phyloP scores from a whole-genome alignment of 2,113 vertebrate species.

The Talpa occidentalis region DNA sequence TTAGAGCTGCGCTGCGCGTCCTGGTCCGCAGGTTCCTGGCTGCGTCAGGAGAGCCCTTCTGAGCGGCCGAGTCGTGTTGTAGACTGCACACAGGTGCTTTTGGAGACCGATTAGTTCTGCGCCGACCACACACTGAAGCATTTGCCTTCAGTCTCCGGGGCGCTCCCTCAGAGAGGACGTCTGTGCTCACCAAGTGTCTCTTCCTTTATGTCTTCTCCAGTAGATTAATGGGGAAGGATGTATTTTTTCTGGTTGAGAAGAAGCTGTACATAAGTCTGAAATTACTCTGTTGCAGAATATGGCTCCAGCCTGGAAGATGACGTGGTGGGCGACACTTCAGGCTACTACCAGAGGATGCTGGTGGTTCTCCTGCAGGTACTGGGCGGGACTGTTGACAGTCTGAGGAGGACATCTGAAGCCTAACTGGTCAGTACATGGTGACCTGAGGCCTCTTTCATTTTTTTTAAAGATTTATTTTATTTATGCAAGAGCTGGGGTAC shows the following conservation, averaged over 20 bases:
- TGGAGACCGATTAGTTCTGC: not conserved
- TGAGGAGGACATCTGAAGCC: not conserved
- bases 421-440: not conserved
- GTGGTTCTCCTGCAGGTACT: conserved; percentile 96
- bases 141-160: too few species aligned
- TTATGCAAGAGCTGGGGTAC: too few species aligned
- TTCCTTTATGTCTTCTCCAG: not conserved
- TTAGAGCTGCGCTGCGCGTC: not conserved
- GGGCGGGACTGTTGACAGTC: not conserved
- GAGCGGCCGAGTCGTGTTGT: not conserved
- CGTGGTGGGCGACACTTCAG: conserved; percentile 93
- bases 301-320: conserved; percentile 93
- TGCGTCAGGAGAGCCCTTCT: not conserved
- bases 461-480: too few species aligned
- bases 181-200: not conserved
- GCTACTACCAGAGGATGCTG: conserved; percentile 93
- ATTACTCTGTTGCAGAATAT: conserved; percentile 89
- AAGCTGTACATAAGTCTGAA: not conserved
- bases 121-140: not conserved
- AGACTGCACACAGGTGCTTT: not conserved
- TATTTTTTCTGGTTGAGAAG: not conserved
- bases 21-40: not conserved
- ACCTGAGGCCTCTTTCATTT: not conserved
- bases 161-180: too few species aligned
- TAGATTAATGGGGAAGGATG: not conserved